Base-by-base conservation (phyloP, 2,888 invertebrate species). In the Melikaiella ostensackeni region DNA sequence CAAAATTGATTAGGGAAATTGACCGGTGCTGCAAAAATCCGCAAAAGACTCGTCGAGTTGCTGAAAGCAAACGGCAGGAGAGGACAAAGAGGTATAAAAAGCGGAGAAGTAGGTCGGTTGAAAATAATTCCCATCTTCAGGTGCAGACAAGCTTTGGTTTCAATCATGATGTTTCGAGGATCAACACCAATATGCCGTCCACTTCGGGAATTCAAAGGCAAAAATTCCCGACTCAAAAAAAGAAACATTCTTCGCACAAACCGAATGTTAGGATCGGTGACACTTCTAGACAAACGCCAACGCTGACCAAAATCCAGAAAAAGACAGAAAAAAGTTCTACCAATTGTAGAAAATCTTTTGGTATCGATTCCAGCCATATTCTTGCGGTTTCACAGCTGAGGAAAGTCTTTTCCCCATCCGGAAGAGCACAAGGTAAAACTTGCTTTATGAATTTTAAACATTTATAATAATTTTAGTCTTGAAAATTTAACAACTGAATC, bases 341-440 rank as follows among this genome's bases (percentile, higher is more conserved):
- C 2, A 46, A 27, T 42, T 42, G 19, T 64, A 42, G 66, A 7
- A 50, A 11, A 21, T 70, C 70, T 30, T 16, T n/a, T 30, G 70
- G 70, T 30, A 5, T 70, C 30, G 70, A 70, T 55, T 46, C 24
- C 8, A 70, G 50, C 50, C 30, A 55, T n/a, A 50, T 70, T n/a
- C 50, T 46, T 19, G 30, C 70, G 19, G 70, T 70, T 55, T 70
- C 70, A 11, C 46, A 33, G 6, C 1, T 55, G n/a, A 70, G 70
- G n/a, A 46, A 13, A 33, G 30, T 70, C 8, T 70, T 70, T 50
- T 70, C 70, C n/a, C 70, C 70, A 4, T n/a, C n/a, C 8, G 21
- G 30, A 21, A 30, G 16, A 24, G 11, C 6, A 27, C 24, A 27
- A 5, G 27, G 59, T 59, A 16, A 11, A 5, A 27, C 1, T 59